Evolutionary conservation across 1,140 invertebrate genomes (phyloP), one percentile per base, ranked within the genome.

Genomic region (Hycleus cichorii): DNA sequence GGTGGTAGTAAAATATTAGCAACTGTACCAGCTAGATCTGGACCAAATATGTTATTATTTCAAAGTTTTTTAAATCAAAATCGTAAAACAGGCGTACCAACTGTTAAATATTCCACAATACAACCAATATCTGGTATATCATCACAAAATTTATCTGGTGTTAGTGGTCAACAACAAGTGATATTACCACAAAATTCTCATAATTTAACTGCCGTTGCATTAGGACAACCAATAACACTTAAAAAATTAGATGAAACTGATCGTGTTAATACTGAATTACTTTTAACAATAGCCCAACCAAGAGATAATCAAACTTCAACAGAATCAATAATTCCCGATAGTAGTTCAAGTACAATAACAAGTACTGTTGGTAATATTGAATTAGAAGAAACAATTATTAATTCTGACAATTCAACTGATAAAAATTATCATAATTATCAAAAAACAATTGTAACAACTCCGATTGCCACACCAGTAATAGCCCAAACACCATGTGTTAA

Each of bases 1-100:
- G 81, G 84, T 9, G 81, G 81, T 0, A 83, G 82, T 3, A 86
- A 86, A 66, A 74, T 86, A 12, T 70, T 87, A 5, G 80, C 81
- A 3, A 81, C 84, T 0, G 76, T 82, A 2, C 81, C 83, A 0
- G 79, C 82, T 18, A 78, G 82, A 10, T 75, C 79, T 0, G 74
- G 79, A 53, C 67, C 75, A 0, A 81, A 81, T 55, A 72, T 80
- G 40, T 64, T 81, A 0, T 72, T 81, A 0, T 74, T 81, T 2
- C 80, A 81, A 53, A 79, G 78, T 12, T 78, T 81, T 51, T 65
- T 80, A 12, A 81, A 78, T 67, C 77, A 80, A 53, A 68, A 63
- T 53, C 63, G 71, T 74, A 61, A 74, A 76, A 48, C 66, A 73
- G 48, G 75, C 69, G 27, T 76, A 68, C 56, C 79, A 73, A 62